Evolutionary conservation across 2,797 vertebrate genomes (phyloP).

Genomic region (Cygnus olor): DNA sequence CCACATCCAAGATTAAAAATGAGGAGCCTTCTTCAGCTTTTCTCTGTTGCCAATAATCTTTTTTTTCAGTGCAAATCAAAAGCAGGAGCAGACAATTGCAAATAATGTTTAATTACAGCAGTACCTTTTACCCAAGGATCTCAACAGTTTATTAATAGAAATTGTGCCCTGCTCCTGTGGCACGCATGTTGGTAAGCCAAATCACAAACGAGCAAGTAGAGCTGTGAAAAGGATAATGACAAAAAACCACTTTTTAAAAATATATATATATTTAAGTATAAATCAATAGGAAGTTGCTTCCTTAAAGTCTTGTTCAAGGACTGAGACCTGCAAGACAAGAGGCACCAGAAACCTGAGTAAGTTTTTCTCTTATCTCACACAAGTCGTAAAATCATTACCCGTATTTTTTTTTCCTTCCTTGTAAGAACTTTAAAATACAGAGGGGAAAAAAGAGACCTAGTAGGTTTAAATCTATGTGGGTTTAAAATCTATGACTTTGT

Average conservation of each 20-base stretch:
- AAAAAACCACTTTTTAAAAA: background rate
- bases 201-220: background rate
- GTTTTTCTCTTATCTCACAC: background rate
- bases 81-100: background rate
- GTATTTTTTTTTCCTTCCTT: accelerated
- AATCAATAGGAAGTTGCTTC: background rate
- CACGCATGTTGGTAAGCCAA: background rate
- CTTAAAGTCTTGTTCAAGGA: background rate
- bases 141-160: background rate
- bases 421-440: background rate
- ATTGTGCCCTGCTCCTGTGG: background rate
- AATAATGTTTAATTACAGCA: background rate
- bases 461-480: background rate
- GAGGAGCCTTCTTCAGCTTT: background rate
- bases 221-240: background rate
- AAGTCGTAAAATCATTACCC: background rate
- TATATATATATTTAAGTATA: background rate
- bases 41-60: background rate
- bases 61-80: background rate
- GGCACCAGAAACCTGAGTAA: background rate
- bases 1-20: background rate
- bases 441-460: background rate
- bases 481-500: background rate
- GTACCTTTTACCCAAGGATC: background rate
- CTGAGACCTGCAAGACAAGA: background rate